Evolutionary conservation across 2,113 vertebrate genomes (phyloP).

Genomic region (Anoura caudifer): DNA sequence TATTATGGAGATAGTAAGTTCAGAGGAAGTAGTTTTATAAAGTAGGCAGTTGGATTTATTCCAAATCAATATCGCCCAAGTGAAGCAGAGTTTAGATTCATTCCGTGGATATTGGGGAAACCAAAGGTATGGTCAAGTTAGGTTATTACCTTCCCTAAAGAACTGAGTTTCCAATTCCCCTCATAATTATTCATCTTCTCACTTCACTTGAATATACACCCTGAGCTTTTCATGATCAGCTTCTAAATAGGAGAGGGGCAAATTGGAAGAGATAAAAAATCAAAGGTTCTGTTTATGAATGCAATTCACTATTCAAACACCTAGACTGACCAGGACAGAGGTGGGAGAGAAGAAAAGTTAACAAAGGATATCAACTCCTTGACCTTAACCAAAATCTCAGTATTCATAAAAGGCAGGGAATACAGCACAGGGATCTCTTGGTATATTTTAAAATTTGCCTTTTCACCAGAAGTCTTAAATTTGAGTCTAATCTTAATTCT

Average conservation of each 20-base stretch:
- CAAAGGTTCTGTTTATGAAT: neutral
- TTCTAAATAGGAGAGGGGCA: neutral
- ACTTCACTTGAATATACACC: neutral
- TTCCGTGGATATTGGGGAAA: neutral
- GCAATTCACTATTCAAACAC: neutral
- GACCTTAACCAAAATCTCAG: neutral
- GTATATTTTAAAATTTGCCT: neutral
- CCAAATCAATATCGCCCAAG: neutral
- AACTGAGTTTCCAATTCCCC: neutral
- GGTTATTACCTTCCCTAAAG: neutral
- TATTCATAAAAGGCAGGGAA: neutral
- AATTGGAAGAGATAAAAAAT: neutral
- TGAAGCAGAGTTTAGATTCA: neutral
- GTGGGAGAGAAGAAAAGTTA: neutral
- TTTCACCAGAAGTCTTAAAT: neutral
- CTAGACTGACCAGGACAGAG: neutral
- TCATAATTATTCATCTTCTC: neutral
- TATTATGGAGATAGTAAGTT: neutral
- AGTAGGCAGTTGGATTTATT: neutral
- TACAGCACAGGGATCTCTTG: neutral
- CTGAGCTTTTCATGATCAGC: neutral
- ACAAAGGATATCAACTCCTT: neutral
- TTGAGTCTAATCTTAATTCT: neutral
- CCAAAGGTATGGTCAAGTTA: neutral
- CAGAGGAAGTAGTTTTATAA: neutral